These are phyloP conservation scores for Scaptomyza montana DNA, from an alignment of 1,140 invertebrate species.

Conservation along the genomic window DNA sequence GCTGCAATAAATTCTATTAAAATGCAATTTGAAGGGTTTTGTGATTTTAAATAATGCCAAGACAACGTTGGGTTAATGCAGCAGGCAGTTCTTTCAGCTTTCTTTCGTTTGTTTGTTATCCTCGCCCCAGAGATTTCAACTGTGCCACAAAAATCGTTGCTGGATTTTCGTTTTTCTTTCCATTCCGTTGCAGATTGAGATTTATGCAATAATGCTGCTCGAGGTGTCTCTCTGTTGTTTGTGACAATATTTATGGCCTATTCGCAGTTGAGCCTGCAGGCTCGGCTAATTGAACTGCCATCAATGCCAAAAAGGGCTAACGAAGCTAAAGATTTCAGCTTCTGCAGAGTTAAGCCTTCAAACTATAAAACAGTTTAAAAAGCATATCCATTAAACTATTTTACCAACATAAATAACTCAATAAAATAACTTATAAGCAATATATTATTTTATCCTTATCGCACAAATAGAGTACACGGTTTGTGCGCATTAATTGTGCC, in stretches of 20 bases:
- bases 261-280: constrained; percentile 1
- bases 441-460: not conserved
- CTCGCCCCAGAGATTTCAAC: constrained; percentile 23
- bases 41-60: constrained; percentile 80
- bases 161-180: constrained; percentile 4
- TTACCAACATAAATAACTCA: not conserved
- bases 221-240: constrained; percentile 1
- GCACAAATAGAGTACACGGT: not conserved
- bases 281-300: constrained; percentile 30
- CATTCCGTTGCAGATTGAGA: constrained; percentile 44
- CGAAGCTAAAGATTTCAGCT: not conserved
- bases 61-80: constrained; percentile 61
- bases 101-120: constrained; percentile 42
- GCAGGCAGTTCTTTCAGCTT: constrained; percentile 34
- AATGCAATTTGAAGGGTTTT: constrained; percentile 80
- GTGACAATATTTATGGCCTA: constrained; percentile 39
- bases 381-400: not conserved
- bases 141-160: constrained; percentile 27
- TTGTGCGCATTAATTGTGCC: too few species aligned
- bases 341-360: too few species aligned
- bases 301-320: constrained; percentile 1
- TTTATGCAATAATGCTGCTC: constrained; percentile 61
- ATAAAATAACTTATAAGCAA: too few species aligned
- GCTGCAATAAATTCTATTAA: constrained; percentile 81
- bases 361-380: too few species aligned